Evolutionary conservation across 2,888 invertebrate species (phyloP).

Genomic region (Willowsia nigromaculata): DNA sequence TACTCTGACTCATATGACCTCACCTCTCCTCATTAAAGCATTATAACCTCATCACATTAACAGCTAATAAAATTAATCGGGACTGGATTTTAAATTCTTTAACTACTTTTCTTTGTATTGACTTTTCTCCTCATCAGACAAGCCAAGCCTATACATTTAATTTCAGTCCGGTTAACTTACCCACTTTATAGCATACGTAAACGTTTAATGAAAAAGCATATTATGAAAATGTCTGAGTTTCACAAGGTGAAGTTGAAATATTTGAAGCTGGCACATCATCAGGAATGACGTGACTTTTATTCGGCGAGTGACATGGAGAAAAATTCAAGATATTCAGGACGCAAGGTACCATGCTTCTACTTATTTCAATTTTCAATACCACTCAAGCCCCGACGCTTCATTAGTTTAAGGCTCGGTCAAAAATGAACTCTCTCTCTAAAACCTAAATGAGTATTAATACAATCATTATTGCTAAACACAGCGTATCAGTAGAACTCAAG

Average conservation of each 20-base stretch:
- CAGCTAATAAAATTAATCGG: slow-evolving; percentile 2
- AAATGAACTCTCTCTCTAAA: background rate
- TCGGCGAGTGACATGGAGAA: background rate
- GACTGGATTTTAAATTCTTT: slow-evolving; percentile 10
- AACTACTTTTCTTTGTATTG: background rate
- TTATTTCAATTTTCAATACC: too few relatives aligned
- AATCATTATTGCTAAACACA: background rate
- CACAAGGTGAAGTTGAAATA: too few relatives aligned
- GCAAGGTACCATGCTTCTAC: background rate
- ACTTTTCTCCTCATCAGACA: background rate
- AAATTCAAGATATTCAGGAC: background rate
- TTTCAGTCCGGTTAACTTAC: slow-evolving; percentile 45
- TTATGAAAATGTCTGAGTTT: too few relatives aligned
- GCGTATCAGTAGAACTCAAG: background rate
- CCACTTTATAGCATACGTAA: too few relatives aligned
- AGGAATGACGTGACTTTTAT: too few relatives aligned
- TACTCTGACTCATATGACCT: background rate
- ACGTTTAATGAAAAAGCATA: too few relatives aligned
- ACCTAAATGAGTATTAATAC: background rate
- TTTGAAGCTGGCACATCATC: too few relatives aligned
- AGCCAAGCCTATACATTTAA: slow-evolving; percentile 15
- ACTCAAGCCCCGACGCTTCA: too few relatives aligned
- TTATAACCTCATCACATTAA: background rate
- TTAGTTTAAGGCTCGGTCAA: background rate
- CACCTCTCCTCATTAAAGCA: background rate